Conservation (phyloP, 2,113 vertebrate genomes). For the Dicrurus megarhynchus region DNA sequence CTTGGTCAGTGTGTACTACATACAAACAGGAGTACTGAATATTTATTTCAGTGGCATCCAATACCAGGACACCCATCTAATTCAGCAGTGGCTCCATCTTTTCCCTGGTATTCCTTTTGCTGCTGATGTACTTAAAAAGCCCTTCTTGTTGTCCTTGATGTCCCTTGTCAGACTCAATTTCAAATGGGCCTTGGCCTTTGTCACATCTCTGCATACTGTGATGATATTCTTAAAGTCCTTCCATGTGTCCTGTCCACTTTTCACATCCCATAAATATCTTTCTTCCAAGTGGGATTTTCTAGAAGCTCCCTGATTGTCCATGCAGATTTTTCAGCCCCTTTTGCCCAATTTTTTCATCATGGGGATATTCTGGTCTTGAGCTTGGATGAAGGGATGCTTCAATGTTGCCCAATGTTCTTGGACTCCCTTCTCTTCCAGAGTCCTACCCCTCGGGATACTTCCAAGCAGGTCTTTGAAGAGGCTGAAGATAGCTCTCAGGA, state of each 20-base stretch:
- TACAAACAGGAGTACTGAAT: neutral
- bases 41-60: neutral
- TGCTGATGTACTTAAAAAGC: neutral
- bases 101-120: neutral
- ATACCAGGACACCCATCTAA: neutral
- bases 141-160: neutral
- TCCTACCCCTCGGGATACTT: neutral
- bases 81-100: neutral
- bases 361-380: neutral
- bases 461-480: neutral
- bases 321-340: neutral
- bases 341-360: accelerated
- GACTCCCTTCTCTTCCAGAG: too few species aligned
- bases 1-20: neutral
- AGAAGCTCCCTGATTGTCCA: neutral
- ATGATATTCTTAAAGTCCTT: neutral
- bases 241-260: neutral
- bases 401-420: neutral
- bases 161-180: neutral
- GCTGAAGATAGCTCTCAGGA: accelerated
- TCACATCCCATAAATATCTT: neutral
- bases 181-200: neutral
- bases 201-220: too few species aligned
- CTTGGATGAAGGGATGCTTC: neutral
- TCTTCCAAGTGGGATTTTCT: neutral